Conservation (phyloP, 1,140 invertebrate species). For the Calliphora vicina region DNA sequence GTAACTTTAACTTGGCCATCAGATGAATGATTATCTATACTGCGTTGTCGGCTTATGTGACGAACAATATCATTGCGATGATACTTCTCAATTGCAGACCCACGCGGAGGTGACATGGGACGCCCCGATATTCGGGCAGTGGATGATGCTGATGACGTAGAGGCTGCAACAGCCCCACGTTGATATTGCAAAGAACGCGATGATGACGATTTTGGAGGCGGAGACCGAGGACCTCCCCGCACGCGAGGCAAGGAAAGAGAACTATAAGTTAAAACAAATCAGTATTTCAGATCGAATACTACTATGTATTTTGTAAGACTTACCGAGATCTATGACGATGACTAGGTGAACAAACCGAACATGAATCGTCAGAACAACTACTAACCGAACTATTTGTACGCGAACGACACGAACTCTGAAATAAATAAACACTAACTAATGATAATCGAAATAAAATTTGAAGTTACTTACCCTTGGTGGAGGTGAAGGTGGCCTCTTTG, state of each 20-base stretch:
- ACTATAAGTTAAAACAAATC: constrained; percentile 41
- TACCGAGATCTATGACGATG: constrained; percentile 61
- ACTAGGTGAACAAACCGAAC: constrained; percentile 72
- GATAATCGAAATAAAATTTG: neutral
- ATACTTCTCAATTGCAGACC: constrained; percentile 57
- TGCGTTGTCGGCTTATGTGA: constrained; percentile 53
- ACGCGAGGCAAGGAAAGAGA: constrained; percentile 49
- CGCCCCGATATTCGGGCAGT: constrained; percentile 54
- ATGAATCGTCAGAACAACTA: constrained; percentile 82
- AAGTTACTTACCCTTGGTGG: constrained; percentile 57
- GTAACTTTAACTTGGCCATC: constrained; percentile 53
- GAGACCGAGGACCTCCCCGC: constrained; percentile 58
- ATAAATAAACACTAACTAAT: neutral
- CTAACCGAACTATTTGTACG: constrained; percentile 75
- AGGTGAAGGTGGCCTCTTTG: constrained; percentile 63
- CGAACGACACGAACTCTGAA: constrained; percentile 62
- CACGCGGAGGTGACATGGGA: constrained; percentile 54
- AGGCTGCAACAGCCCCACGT: constrained; percentile 40
- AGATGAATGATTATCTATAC: constrained; percentile 39
- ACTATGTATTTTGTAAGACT: constrained; percentile 28
- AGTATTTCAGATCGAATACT: neutral
- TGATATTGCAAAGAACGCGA: constrained; percentile 57
- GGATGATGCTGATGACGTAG: constrained; percentile 39
- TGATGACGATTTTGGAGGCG: constrained; percentile 50
- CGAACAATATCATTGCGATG: constrained; percentile 56